These are phyloP conservation scores for Turnix velox DNA, from an alignment of 2,113 vertebrate species.

Conservation along the genomic window DNA sequence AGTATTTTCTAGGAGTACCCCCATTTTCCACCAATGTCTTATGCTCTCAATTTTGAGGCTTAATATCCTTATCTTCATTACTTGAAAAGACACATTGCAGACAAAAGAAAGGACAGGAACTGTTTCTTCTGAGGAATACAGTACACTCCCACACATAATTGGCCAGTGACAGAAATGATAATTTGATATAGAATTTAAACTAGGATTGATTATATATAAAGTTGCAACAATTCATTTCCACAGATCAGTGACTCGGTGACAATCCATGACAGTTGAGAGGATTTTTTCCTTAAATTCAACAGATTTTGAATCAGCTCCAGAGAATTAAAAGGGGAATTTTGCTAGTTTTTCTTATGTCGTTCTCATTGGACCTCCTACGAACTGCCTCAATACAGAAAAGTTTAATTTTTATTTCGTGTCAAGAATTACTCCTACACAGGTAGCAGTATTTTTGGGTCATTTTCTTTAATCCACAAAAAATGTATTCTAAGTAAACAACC, in stretches of 20 bases:
- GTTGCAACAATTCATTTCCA: not conserved
- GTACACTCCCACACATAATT: not conserved
- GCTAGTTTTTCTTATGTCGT: not conserved
- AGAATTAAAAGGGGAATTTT: not conserved
- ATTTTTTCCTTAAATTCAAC: not conserved
- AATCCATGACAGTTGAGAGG: not conserved
- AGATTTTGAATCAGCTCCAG: not conserved
- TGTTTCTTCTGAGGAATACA: not conserved
- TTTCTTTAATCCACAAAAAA: not conserved
- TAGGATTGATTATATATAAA: not conserved
- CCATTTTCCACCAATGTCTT: not conserved
- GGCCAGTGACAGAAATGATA: not conserved
- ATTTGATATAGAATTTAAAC: not conserved
- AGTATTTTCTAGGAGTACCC: not conserved
- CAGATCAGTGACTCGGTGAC: not conserved
- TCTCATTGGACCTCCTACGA: not conserved
- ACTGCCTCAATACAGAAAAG: not conserved
- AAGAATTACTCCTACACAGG: not conserved
- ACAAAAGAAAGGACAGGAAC: not conserved
- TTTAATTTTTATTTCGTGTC: not conserved
- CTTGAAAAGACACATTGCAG: not conserved
- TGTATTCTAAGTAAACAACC: not conserved
- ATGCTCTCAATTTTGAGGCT: not conserved
- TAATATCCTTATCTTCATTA: not conserved
- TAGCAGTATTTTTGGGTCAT: not conserved